phyloP scores from a whole-genome alignment of 2,888 invertebrate genomes.

The Bombylius major region DNA sequence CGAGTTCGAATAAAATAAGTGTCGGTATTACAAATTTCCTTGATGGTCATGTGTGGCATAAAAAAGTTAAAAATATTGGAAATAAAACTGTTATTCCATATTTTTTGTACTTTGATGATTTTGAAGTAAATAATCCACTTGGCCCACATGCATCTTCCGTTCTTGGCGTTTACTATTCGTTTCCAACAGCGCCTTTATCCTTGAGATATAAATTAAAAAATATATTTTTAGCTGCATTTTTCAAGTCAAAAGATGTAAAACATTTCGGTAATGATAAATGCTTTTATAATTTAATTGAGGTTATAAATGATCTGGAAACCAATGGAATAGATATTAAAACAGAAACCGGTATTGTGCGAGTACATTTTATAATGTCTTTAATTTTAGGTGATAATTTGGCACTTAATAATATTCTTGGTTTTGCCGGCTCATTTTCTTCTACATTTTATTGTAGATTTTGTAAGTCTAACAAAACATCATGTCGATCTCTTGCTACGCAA shows the following conservation, averaged over 20 bases:
- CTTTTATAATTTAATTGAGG: not conserved
- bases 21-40: not conserved
- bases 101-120: conserved; percentile 7
- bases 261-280: not conserved
- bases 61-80: not conserved
- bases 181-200: not conserved
- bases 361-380: not conserved
- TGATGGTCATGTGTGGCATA: not conserved
- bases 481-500: not conserved
- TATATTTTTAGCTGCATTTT: not conserved
- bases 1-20: not conserved
- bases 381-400: conserved; percentile 1
- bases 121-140: conserved; percentile 9
- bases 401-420: not conserved
- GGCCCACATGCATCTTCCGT: conserved; percentile 2
- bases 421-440: not conserved
- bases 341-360: not conserved
- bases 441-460: conserved; percentile 1
- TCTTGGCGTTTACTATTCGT: not conserved
- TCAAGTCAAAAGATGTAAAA: not conserved
- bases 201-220: not conserved
- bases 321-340: not conserved
- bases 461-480: not conserved
- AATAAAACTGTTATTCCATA: not conserved
- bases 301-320: not conserved